A percentile compares a stretch with the other conserved stretches of the same genome.
Conservation (phyloP, 2,113 vertebrate genomes). For the Crotophaga sulcirostris region DNA sequence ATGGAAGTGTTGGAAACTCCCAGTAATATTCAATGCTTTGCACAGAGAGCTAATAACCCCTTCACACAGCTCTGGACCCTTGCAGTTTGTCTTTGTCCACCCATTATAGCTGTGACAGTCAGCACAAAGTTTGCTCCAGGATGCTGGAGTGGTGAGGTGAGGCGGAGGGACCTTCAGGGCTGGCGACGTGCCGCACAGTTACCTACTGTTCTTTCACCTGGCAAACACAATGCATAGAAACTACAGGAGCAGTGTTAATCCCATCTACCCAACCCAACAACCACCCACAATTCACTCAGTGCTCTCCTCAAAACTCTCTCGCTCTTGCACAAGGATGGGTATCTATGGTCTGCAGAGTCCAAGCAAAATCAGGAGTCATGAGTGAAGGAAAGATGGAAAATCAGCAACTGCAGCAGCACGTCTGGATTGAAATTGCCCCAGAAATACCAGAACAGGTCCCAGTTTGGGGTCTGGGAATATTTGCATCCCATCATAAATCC, state of each 20-base stretch:
- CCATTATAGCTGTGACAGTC: fast-evolving
- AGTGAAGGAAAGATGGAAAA: not conserved
- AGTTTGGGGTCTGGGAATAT: not conserved
- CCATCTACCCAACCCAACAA: not conserved
- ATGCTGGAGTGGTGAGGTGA: not conserved
- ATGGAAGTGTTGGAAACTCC: not conserved
- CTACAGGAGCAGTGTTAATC: not conserved
- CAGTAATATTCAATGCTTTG: not conserved
- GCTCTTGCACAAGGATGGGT: not conserved
- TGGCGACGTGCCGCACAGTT: not conserved
- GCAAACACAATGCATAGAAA: not conserved
- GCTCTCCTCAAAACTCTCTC: not conserved
- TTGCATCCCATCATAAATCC: not conserved
- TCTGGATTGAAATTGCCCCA: not conserved
- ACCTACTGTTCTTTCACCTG: not conserved
- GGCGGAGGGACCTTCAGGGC: not conserved
- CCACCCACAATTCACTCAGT: not conserved
- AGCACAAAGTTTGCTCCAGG: not conserved
- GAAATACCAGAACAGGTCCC: not conserved
- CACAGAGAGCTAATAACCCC: not conserved
- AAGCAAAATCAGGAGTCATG: not conserved
- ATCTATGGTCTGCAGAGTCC: fast-evolving
- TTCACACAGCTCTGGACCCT: not conserved
- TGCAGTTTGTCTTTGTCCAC: not conserved
- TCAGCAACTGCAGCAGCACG: not conserved